Base-by-base conservation (phyloP, 2,888 invertebrate species). In the Melipona beecheii region DNA sequence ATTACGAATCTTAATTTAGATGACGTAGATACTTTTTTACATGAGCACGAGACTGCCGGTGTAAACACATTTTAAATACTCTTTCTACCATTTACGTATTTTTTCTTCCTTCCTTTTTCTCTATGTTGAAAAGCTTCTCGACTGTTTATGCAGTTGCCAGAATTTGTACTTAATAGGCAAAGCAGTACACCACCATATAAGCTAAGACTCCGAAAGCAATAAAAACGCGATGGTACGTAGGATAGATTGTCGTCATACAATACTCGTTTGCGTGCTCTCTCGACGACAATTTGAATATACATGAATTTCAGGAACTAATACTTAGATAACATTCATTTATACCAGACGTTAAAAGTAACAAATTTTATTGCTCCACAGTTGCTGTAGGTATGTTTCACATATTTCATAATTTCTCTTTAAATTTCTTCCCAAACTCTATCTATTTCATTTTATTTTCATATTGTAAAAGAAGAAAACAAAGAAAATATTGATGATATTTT, bases 301-400 rank as follows among this genome's bases (percentile, higher is more conserved):
- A 85, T 86, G 79, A 89, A 86, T 84, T 87, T 90, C 88, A 91
- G 87, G 87, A 89, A 89, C 81, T 90, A 91, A 87, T 89, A 89
- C 77, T 85, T 88, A 90, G 86, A 83, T 89, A 86, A 87, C 72
- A 81, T 82, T 90, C 82, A 87, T 79, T 83, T 77, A 73, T 83
- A 87, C 81, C 77, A 73, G 85, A 89, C 85, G 88, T 88, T 89
- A 87, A 91, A 91, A 88, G 78, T 90, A 89, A 90, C 84, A 91
- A 91, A 92, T 91, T 92, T 90, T 91, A 92, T 91, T 88, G 89
- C 90, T 88, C 90, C 88, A 84, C 81, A 84, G 84, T 87, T 85
- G 86, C 89, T 89, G 87, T 80, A 75, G 66, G 84, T 68, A 54
- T 21, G n/a, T 52, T 56, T 66, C n/a, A 27, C 17, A 24, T 64